phyloP scores from a whole-genome alignment of 2,113 vertebrate genomes.

The Eulemur macaco region DNA sequence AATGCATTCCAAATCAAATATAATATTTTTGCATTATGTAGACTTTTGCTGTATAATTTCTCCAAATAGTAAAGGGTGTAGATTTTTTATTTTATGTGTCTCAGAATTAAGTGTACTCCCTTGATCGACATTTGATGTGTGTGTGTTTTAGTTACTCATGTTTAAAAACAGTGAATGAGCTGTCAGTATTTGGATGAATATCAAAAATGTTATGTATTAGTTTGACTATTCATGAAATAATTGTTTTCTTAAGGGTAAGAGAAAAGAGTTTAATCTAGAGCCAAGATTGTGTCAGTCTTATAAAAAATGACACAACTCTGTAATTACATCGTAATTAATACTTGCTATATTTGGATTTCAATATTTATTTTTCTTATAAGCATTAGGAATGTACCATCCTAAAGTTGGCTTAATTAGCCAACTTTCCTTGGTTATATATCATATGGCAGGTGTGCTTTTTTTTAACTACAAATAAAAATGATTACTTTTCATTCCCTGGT shows the following conservation, averaged over 20 bases:
- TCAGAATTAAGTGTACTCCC: slow-evolving; percentile 20
- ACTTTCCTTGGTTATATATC: background rate
- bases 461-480: background rate
- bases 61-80: background rate
- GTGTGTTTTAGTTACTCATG: slow-evolving; percentile 12
- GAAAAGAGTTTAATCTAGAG: slow-evolving; percentile 33
- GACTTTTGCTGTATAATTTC: slow-evolving; percentile 23
- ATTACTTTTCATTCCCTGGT: background rate
- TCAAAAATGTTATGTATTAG: slow-evolving; percentile 42
- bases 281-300: slow-evolving; percentile 48
- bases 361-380: slow-evolving; percentile 23
- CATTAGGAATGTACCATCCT: slow-evolving; percentile 5
- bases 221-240: slow-evolving; percentile 57
- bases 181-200: slow-evolving; percentile 27
- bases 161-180: slow-evolving; percentile 49
- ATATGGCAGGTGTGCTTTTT: background rate
- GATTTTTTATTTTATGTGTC: background rate
- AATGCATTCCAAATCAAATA: slow-evolving; percentile 36
- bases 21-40: background rate
- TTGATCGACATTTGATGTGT: background rate
- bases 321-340: slow-evolving; percentile 54
- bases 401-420: background rate
- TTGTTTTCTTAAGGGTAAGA: slow-evolving; percentile 44
- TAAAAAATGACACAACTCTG: background rate
- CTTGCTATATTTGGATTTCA: slow-evolving; percentile 25